Base-by-base conservation (phyloP, 2,113 vertebrate species). In the Pica pica region DNA sequence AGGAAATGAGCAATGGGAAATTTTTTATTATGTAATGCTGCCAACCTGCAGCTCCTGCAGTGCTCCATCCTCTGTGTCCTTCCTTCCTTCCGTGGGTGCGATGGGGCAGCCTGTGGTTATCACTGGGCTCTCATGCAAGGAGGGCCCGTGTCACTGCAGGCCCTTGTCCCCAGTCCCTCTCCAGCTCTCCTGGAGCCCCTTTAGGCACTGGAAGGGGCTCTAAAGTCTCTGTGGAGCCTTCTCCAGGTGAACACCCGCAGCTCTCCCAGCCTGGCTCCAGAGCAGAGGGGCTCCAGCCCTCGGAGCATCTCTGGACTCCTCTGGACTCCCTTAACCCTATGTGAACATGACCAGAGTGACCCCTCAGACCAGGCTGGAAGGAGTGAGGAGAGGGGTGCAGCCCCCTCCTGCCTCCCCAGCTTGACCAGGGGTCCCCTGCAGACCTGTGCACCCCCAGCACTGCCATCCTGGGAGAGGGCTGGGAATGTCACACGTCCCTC, bases 21-120 rank as follows among this genome's bases (percentile, higher is more conserved):
- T 28, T 2, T 13, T 55, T 37, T 37, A 1, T 60, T 37, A 7
- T 11, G 16, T 11, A 33, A 22, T 9, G 2, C 67, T 63, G n/a
- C 10, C 2, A 52, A 39, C 42, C 53, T 37, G 37, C 60, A 77
- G 67, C 46, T 39, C 46, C 56, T 0, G 2, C 73, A 19, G 35
- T 4, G 41, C 90, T 76, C 50, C 83, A 76, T 60, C 44, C 41
- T 18, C n/a, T 15, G 35, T 18, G 37, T 37, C 46, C 30, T 28
- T 17, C 79, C 64, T 49, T 5, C 65, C 11, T 53, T 19, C 17
- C 0, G 0, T 6, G 42, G 41, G 1, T 11, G 57, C 30, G 2
- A 12, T 65, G 55, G 50, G 42, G 21, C 5, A 84, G 44, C 44
- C 39, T 1, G 0, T 22, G 12, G 47, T 0, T 46, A 42, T 14